A percentile compares a stretch with the other conserved stretches of the same genome.
Evolutionary conservation across 2,888 invertebrate genomes (phyloP).

Genomic region (Cerastoderma edule): DNA sequence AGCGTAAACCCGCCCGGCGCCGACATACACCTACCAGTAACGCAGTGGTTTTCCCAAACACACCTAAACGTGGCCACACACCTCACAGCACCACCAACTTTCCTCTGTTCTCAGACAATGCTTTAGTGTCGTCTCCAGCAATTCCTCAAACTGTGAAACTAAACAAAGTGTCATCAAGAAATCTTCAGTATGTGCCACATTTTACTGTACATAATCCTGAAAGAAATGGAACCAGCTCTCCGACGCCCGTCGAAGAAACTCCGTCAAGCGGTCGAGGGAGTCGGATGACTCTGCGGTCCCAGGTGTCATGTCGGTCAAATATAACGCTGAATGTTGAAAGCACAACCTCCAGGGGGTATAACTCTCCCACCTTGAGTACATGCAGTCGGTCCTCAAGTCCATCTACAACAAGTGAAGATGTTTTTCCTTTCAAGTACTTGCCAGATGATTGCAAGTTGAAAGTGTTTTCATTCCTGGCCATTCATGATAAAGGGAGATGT

Average conservation of each 20-base stretch:
- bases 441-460: constrained; percentile 79
- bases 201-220: background rate
- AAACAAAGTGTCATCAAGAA: constrained; percentile 29
- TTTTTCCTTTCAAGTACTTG: constrained; percentile 77
- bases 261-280: background rate
- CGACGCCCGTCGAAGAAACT: constrained; percentile 34
- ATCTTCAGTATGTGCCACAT: constrained; percentile 28
- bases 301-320: background rate
- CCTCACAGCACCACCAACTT: constrained; percentile 60
- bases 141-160: constrained; percentile 38
- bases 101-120: constrained; percentile 65
- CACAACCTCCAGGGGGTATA: background rate
- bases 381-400: background rate
- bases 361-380: constrained; percentile 3
- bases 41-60: constrained; percentile 37
- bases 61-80: constrained; percentile 28
- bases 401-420: constrained; percentile 12
- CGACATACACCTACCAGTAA: constrained; percentile 48
- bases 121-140: constrained; percentile 12
- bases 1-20: constrained; percentile 34
- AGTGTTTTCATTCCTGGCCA: constrained; percentile 78
- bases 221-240: constrained; percentile 16
- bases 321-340: background rate
- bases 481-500: constrained; percentile 76
- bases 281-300: constrained; percentile 10